phyloP scores from a whole-genome alignment of 2,888 invertebrate species.

The Eilema depressum region DNA sequence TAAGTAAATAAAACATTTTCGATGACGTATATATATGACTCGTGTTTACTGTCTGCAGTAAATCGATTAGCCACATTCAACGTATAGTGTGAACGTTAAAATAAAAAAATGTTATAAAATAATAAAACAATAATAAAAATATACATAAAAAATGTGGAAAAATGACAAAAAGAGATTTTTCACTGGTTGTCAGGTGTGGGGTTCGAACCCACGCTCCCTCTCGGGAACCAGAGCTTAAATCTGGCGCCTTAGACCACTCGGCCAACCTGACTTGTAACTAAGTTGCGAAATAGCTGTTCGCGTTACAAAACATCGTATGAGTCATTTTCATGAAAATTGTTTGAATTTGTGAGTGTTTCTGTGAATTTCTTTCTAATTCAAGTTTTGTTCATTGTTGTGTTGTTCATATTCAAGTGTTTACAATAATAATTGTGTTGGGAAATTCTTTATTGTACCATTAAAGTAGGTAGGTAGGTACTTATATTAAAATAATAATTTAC shows the following conservation, averaged over 20 bases:
- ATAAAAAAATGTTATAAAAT: not conserved
- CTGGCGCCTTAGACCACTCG: slow-evolving; percentile 95
- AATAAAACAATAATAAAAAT: not conserved
- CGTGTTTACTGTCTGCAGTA: not conserved
- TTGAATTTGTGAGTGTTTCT: too few species aligned
- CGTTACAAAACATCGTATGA: not conserved
- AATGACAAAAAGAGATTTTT: not conserved
- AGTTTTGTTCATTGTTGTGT: too few species aligned
- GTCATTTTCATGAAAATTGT: too few species aligned
- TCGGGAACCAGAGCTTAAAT: slow-evolving; percentile 94
- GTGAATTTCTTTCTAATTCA: too few species aligned
- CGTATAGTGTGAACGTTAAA: not conserved
- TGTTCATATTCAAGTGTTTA: too few species aligned
- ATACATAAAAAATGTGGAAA: slow-evolving; percentile 8
- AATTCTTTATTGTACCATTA: too few species aligned
- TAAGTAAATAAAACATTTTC: not conserved
- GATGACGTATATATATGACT: not conserved
- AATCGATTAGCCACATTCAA: not conserved
- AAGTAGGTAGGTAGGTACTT: too few species aligned
- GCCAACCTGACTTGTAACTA: slow-evolving; percentile 89
- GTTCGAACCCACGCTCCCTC: slow-evolving; percentile 94
- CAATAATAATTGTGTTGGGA: not conserved
- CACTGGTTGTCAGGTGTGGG: slow-evolving; percentile 89
- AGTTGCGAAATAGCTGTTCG: not conserved
- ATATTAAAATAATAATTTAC: too few species aligned